Conservation (phyloP, 2,113 vertebrate species). For the Tetraodon nigroviridis region DNA sequence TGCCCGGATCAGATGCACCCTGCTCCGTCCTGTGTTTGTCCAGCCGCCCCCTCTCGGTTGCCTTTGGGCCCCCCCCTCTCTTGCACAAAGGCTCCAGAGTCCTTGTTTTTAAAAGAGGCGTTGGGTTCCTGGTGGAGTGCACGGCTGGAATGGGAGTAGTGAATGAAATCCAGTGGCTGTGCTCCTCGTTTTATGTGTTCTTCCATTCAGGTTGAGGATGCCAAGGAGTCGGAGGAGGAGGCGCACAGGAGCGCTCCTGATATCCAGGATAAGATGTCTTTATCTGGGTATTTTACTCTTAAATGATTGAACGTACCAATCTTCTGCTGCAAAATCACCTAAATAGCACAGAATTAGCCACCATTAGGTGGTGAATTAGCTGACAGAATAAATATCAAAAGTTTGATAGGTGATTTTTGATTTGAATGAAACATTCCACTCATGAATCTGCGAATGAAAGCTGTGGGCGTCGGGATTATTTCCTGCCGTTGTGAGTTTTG, state of each 20-base stretch:
- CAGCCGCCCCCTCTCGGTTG: not conserved
- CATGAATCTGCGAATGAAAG: not conserved
- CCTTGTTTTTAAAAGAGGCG: no score
- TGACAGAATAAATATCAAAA: no score
- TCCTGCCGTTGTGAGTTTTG: not conserved
- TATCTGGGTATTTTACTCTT: not conserved
- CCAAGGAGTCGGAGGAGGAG: not conserved
- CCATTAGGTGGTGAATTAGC: no score
- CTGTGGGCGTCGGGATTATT: conserved; percentile 16
- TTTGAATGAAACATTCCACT: no score
- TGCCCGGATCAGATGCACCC: conserved; percentile 46
- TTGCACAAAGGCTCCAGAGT: not conserved
- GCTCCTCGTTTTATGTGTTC: conserved; percentile 3
- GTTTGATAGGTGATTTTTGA: no score
- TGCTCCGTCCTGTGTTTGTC: conserved; percentile 35
- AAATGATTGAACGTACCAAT: not conserved
- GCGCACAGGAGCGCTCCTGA: not conserved
- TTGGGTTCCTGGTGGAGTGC: no score
- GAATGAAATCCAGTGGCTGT: conserved; percentile 18
- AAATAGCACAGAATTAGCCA: no score
- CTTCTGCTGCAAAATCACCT: no score
- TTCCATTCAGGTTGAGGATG: not conserved
- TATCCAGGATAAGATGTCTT: not conserved
- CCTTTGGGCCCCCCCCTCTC: not conserved
- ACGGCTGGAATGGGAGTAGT: not conserved